Evolutionary conservation across 64 coral and sea anemone genomes (phyloP), one percentile per base, ranked within the genome.

Genomic region (Stichodactyla helianthus): DNA sequence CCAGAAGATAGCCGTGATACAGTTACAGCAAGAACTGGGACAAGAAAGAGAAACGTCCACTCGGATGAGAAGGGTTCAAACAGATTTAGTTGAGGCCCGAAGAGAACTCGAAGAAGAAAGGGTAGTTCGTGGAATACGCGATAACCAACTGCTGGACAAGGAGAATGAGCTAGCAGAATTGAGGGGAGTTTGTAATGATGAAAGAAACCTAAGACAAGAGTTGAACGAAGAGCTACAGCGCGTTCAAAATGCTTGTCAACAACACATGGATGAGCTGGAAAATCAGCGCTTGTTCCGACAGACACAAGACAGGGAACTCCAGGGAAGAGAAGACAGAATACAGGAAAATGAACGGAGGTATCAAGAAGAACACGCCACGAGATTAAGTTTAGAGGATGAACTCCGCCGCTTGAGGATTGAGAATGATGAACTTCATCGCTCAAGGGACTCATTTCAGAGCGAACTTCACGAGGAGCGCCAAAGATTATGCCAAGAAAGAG

Each of bases 221-320:
- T n/a, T 93, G 26, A 90, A 95, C 31, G 93, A 88, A 10, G 89
- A 91, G 23, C 25, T 81, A 52, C 84, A 77, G 18, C 87, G 91
- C 77, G 81, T 86, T 6, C 83, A 86, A 56, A 86, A 82, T 27
- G 85, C 90, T 0, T 87, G 91, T 61, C 57, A 82, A 6, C 83
- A 92, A 23, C 88, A 92, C 54, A 88, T 91, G 67, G 91, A 92
- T 87, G 85, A 89, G 7, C 87, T 95, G 12, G 90, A 95, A 79
- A 95, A 92, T 57, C 89, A 95, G 77, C 87, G 87, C n/a, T 44
- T 95, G 25, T 92, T 82, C 16, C 91, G 87, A 51, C 90, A 95
- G 74, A 89, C 91, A 26, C 91, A 70, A 35, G 84, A 89, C 61
- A 52, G 88, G 50, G 84, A 83, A 28, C 51, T 87, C 50, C 51